Evolutionary conservation across 2,888 invertebrate genomes (phyloP), one percentile per base, ranked within the genome.

Genomic region (Vannuccia rotundouncinata): DNA sequence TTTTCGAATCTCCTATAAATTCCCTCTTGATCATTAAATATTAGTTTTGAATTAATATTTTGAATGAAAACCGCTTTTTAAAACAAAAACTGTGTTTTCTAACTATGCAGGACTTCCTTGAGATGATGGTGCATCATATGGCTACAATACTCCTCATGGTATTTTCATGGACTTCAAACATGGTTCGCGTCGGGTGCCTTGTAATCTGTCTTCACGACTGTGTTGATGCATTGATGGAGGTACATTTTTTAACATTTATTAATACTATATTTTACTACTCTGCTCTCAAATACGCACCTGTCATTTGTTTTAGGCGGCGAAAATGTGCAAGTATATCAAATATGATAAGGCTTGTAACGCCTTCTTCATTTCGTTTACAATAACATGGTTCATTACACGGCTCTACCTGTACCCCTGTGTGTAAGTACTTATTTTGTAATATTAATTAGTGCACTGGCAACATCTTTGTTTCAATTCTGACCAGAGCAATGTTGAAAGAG

Each of bases 51-150:
- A n/a, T n/a, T n/a, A n/a, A n/a, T n/a, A n/a, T n/a, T n/a, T n/a
- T n/a, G n/a, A n/a, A n/a, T n/a, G n/a, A n/a, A n/a, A n/a, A n/a
- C n/a, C n/a, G n/a, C n/a, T n/a, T n/a, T n/a, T n/a, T n/a, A n/a
- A n/a, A n/a, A n/a, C n/a, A n/a, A n/a, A n/a, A n/a, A n/a, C n/a
- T n/a, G n/a, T n/a, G n/a, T n/a, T n/a, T n/a, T n/a, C n/a, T n/a
- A n/a, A n/a, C 5, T 29, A 27, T 75, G 75, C 22, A 75, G 74
- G 89, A 90, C 84, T 97, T 98, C 89, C 94, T 94, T 93, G 95
- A 97, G 90, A 98, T 99, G 95, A 95, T 98, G 89, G 90, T 95
- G 79, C 98, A 99, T 89, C 98, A 99, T 88, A 91, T 95, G 85
- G 94, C 95, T 28, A 96, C 98, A 60, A 92, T 99, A 83, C 89